Conservation (phyloP, 2,888 invertebrate species). For the Athrips mouffetella region DNA sequence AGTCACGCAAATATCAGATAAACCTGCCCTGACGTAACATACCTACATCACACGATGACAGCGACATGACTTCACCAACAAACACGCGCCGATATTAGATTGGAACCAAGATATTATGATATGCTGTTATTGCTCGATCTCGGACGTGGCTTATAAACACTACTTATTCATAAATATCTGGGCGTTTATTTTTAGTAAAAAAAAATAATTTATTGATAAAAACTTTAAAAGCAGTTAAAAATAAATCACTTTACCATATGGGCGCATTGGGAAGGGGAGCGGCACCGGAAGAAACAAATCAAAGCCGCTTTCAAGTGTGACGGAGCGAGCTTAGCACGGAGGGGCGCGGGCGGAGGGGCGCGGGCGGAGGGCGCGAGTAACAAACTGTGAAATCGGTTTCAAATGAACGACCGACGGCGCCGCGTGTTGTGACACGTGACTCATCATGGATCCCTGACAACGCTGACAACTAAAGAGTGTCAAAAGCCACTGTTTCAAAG, state of each 20-base stretch:
- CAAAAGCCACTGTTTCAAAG: too few relatives aligned
- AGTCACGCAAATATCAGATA: constrained; percentile 62
- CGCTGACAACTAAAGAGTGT: too few relatives aligned
- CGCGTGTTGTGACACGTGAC: too few relatives aligned
- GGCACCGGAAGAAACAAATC: constrained; percentile 28
- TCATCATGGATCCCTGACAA: too few relatives aligned
- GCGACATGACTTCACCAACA: constrained; percentile 48
- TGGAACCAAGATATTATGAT: constrained; percentile 29
- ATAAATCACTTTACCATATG: constrained; percentile 15
- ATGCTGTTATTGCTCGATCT: constrained; percentile 5
- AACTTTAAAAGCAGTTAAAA: background rate
- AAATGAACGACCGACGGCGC: constrained; percentile 23
- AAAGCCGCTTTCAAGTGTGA: constrained; percentile 26
- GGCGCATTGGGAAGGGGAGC: background rate
- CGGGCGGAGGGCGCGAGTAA: constrained; percentile 19
- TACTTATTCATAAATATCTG: too few relatives aligned
- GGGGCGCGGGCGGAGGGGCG: constrained; percentile 11
- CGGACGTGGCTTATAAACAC: too few relatives aligned
- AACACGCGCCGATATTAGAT: constrained; percentile 36
- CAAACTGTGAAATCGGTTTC: constrained; percentile 30
- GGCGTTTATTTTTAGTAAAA: too few relatives aligned
- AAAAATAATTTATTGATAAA: too few relatives aligned
- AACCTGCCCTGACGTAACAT: constrained; percentile 47
- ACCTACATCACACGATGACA: constrained; percentile 56
- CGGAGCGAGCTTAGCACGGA: constrained; percentile 26